Percentiles rank a stretch among this genome's conserved stretches.
Conservation (phyloP, 2,888 invertebrate genomes). For the Pachymerium ferrugineum region DNA sequence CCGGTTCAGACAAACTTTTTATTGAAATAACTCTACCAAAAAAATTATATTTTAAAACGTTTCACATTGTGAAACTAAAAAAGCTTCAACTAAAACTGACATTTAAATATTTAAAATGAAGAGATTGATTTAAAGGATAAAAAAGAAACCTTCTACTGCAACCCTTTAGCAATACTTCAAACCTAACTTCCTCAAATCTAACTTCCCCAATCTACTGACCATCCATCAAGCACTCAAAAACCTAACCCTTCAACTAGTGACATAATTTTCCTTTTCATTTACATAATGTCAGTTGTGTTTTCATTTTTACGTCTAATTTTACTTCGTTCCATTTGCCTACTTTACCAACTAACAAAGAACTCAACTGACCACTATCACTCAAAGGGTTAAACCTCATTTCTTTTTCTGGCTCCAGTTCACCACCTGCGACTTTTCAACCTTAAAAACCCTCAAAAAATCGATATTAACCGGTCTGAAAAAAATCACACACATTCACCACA, state of each 20-base stretch:
- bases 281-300: constrained; percentile 8
- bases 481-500: not conserved
- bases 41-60: too few relatives aligned
- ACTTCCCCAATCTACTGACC: not conserved
- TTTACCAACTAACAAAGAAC: not conserved
- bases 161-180: too few relatives aligned
- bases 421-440: not conserved
- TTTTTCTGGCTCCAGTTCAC: not conserved
- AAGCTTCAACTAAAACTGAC: too few relatives aligned
- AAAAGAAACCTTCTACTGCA: too few relatives aligned
- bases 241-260: not conserved
- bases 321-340: not conserved
- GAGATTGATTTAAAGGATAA: too few relatives aligned
- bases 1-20: too few relatives aligned
- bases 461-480: not conserved
- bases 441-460: not conserved
- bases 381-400: not conserved
- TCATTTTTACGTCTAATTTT: not conserved
- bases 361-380: constrained; percentile 3
- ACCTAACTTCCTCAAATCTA: not conserved
- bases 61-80: too few relatives aligned
- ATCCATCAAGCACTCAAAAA: not conserved
- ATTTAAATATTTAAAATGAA: too few relatives aligned
- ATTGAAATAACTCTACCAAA: too few relatives aligned
- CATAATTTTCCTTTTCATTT: not conserved